Base-by-base conservation (phyloP, 2,797 vertebrate genomes). In the Sebastes hubbsi region DNA sequence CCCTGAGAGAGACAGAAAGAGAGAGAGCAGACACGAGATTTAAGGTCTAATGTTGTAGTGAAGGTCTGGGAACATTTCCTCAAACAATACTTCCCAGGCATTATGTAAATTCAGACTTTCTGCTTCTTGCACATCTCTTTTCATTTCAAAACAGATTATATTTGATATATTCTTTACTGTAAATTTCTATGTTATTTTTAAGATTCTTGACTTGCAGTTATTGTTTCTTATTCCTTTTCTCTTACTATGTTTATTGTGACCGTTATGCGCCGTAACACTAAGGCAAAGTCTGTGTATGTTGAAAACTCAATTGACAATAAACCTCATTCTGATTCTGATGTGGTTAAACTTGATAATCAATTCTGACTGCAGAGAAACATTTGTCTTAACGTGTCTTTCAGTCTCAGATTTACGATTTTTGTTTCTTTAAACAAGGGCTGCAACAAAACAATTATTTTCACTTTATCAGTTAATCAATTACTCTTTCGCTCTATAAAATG, bases 1-100 rank as follows among this genome's bases (percentile, higher is more conserved):
- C 60, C 98, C 98, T 99, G 85, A 18, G 32, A 13, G 42, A 8
- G 4, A 52, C 49, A n/a, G 46, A 29, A 29, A 29, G 27, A 20
- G 34, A 14, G 38, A 1, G 32, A 58, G 42, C 11, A 24, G 25
- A n/a, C 5, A 36, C 14, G 20, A 11, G 46, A 27, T 10, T 29
- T 30, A 20, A 62, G 29, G 25, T 11, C 52, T 22, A n/a, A 59
- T 2, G 38, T 30, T 32, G 6, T 3, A 4, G 22, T 1, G 18
- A 11, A 16, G 20, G 2, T 29, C 56, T 3, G 13, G 49, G n/a
- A 32, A 4, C 3, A 14, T 22, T 61, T 49, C 5, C 6, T 72
- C 42, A 30, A 66, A 18, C 42, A 49, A 66, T 13, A 66, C 27
- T 29, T 25, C 8, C 63, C 25, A 18, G 63, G 24, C 24, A 25